phyloP scores from a whole-genome alignment of 2,113 vertebrate genomes.

The Psammodynastes pulverulentus region DNA sequence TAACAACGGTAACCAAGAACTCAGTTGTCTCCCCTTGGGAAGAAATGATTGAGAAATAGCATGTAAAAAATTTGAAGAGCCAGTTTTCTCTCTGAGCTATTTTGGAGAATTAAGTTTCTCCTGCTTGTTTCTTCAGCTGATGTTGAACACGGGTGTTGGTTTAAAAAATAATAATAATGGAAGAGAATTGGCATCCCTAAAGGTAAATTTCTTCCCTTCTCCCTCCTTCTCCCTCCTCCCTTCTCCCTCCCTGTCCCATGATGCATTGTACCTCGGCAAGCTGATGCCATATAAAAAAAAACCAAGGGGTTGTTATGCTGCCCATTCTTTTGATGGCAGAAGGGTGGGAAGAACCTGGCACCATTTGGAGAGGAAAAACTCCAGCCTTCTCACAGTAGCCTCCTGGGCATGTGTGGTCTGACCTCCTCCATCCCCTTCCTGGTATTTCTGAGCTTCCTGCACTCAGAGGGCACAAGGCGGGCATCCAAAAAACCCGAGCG shows the following conservation, averaged over 20 bases:
- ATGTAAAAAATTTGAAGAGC: neutral
- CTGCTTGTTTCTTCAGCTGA: neutral
- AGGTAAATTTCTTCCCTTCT: neutral
- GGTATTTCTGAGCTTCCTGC: neutral
- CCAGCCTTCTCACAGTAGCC: neutral
- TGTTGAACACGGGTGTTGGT: neutral
- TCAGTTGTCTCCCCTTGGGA: neutral
- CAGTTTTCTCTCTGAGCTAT: neutral
- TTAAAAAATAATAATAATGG: neutral
- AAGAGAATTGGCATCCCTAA: neutral
- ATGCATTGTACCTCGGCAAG: slow-evolving; percentile 62
- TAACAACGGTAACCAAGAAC: neutral
- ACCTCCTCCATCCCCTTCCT: neutral
- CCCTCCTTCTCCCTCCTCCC: neutral
- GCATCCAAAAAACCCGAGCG: neutral
- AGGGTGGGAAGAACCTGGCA: slow-evolving; percentile 39
- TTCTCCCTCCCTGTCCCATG: slow-evolving; percentile 58
- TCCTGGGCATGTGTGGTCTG: neutral
- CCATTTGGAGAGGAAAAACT: neutral
- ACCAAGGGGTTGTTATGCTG: slow-evolving; percentile 12
- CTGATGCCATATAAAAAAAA: slow-evolving; percentile 70
- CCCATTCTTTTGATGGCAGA: slow-evolving; percentile 52
- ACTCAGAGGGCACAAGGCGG: slow-evolving; percentile 5
- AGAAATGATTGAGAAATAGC: neutral
- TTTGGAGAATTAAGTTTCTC: neutral